phyloP scores from a whole-genome alignment of 2,113 vertebrate genomes.

The Neolamprologus tretocephalus region DNA sequence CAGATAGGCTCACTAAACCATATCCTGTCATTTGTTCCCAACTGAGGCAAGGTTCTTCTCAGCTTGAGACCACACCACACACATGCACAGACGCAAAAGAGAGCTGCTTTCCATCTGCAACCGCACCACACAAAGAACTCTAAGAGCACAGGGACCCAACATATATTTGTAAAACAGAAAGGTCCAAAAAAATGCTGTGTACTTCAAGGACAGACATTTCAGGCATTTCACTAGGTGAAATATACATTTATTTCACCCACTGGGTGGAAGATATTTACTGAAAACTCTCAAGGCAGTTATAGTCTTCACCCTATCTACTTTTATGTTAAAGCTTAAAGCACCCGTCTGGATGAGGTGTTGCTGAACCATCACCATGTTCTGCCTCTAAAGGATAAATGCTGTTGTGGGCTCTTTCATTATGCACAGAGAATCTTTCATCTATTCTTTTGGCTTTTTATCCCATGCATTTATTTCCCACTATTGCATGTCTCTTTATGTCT shows the following conservation, averaged over 20 bases:
- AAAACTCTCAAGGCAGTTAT: not conserved
- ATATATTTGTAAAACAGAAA: not conserved
- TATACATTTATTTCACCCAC: not conserved
- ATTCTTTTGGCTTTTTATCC: not conserved
- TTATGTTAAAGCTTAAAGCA: not conserved
- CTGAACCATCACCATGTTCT: not conserved
- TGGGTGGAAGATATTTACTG: not conserved
- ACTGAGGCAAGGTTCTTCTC: conserved; percentile 27
- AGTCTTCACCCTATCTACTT: not conserved
- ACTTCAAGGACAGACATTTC: not conserved
- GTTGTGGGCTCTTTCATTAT: not conserved
- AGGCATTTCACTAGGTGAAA: not conserved
- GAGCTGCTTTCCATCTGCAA: conserved; percentile 12
- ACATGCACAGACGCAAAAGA: conserved; percentile 6
- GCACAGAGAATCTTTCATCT: not conserved
- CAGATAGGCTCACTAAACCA: conserved; percentile 39
- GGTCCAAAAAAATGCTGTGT: not conserved
- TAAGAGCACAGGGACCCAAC: not conserved
- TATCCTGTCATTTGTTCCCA: conserved; percentile 59
- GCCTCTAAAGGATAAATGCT: not conserved
- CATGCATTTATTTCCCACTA: not conserved
- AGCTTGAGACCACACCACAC: conserved; percentile 45
- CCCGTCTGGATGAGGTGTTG: not conserved
- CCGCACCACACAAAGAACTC: conserved; percentile 23
- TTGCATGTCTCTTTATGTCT: not conserved